Evolutionary conservation across 2,888 invertebrate species (phyloP), one percentile per base, ranked within the genome.

Genomic region (Phymatocera aterrima): DNA sequence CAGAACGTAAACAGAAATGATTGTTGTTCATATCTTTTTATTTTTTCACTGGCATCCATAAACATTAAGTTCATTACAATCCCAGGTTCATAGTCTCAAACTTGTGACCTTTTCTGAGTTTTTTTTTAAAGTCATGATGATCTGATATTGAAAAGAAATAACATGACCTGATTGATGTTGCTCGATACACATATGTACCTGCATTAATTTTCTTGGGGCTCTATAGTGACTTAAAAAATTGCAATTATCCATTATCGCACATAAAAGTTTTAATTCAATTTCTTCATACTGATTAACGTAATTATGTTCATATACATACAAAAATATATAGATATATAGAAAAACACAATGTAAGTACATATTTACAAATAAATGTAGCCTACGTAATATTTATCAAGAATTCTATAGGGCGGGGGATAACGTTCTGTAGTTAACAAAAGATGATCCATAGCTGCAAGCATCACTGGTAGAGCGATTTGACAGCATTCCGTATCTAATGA

Each of bases 371-470:
- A 81, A 78, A 90, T 83, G 74, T 87, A 87, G 37, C 90, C 90
- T 57, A 90, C 82, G 78, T 85, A 87, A 83, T 84, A 85, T 43
- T 86, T 85, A 24, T 85, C 84, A 18, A 84, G 80, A 28, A 81
- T 82, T 79, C 90, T 85, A 81, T 88, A 87, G 80, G 83, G 79
- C 46, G 86, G 87, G 21, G 90, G 89, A 82, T 89, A 85, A 82
- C 88, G 82, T 81, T 85, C 83, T 12, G 87, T 88, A 2, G 88
- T 86, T 31, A 80, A 79, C 43, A 86, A 77, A 40, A 90, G 85
- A 81, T 89, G 84, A 68, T 89, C 84, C 78, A 89, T 81, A 57
- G 87, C 90, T 64, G 88, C 87, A 43, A 85, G 81, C 79, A 90
- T 85, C 78, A 88, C 83, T 18, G 81, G 81, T 12, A 88, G 81